Conservation (phyloP, 37 sponge, comb jelly and placozoan species). For the Cliona cf. orientalis region DNA sequence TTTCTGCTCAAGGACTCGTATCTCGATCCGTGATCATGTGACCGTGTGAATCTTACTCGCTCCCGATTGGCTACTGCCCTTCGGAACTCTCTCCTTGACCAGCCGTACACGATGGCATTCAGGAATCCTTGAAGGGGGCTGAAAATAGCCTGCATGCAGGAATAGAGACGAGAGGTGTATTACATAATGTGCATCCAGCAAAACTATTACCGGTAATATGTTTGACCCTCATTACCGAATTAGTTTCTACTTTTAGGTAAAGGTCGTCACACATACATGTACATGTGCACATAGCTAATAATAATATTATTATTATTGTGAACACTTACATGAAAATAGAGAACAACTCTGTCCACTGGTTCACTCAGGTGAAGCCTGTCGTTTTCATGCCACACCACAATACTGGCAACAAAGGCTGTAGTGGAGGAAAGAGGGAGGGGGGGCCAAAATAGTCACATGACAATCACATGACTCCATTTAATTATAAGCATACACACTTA, state of each 20-base stretch:
- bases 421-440: no score
- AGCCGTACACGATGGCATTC: constrained; percentile 78
- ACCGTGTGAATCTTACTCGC: neutral
- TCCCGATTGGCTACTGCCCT: constrained; percentile 16
- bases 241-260: no score
- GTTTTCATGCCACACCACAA: constrained; percentile 45
- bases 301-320: neutral
- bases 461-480: neutral
- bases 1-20: no score
- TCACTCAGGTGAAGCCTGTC: constrained; percentile 37
- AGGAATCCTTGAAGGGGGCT: constrained; percentile 76
- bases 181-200: neutral
- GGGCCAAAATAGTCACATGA: neutral
- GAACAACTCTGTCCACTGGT: constrained; percentile 28
- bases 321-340: constrained; percentile 66
- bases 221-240: no score
- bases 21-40: neutral
- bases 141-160: constrained; percentile 61
- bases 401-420: constrained; percentile 53
- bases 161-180: neutral
- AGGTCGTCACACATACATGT: neutral
- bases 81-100: constrained; percentile 68
- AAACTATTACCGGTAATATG: neutral
- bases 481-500: constrained; percentile 12
- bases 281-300: neutral